A percentile compares a stretch with the other conserved stretches of the same genome.
Conservation (phyloP, 2,113 vertebrate species). For the Mus musculus region GRCm39 chr1:32253001-32253500, state of each 20-base stretch:
- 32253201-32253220: not conserved
- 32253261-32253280: not conserved
- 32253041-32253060: not conserved
- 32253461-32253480: not conserved
- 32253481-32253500: not conserved
- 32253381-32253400: not conserved
- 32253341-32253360: not conserved
- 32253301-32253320: slow-evolving; percentile 8
- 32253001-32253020: not conserved
- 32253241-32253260: not conserved
- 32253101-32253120: not conserved
- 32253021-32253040: not conserved
- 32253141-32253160: not conserved
- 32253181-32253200: not conserved
- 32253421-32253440: not conserved
- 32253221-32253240: not conserved
- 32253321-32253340: not conserved
- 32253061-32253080: not conserved
- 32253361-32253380: not conserved
- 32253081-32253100: not conserved
- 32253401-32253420: not conserved
- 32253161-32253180: not conserved
- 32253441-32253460: not conserved
- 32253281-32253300: not conserved
- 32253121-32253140: not conserved